Conservation (phyloP, 2,113 vertebrate genomes). For the Cyanocitta stelleri region DNA sequence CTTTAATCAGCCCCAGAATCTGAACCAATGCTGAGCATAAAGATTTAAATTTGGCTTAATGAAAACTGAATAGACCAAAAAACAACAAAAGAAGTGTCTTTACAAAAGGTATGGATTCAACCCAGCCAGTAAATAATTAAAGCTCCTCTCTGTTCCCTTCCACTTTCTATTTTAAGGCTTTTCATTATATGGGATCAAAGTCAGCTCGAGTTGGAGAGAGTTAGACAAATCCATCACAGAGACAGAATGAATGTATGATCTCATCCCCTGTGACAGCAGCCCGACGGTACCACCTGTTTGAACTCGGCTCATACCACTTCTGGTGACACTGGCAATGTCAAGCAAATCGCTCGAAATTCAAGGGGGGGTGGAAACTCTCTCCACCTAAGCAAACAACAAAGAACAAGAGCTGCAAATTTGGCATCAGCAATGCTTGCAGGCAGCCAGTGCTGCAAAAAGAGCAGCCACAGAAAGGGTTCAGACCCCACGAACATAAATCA, state of each 20-base stretch:
- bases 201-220: conserved; percentile 40
- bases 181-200: conserved; percentile 53
- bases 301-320: not conserved
- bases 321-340: conserved; percentile 27
- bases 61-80: conserved; percentile 49
- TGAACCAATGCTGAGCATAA: conserved; percentile 14
- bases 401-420: not conserved
- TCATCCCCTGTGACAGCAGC: conserved; percentile 7
- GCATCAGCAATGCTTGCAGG: not conserved
- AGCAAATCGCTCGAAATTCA: not conserved
- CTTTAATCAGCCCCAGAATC: conserved; percentile 20
- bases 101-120: conserved; percentile 27
- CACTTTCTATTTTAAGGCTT: conserved; percentile 49
- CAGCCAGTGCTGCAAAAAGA: not conserved
- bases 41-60: conserved; percentile 47
- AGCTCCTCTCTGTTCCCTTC: conserved; percentile 50
- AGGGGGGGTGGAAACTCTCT: not conserved
- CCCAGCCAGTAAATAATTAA: conserved; percentile 55
- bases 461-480: not conserved
- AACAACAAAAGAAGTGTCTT: conserved; percentile 34
- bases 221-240: conserved; percentile 16
- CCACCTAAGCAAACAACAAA: not conserved
- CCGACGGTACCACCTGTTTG: conserved; percentile 2
- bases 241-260: conserved; percentile 14
- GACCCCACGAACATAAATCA: not conserved